Conservation (phyloP, 2,797 vertebrate genomes). For the Peromyscus aztecus region DNA sequence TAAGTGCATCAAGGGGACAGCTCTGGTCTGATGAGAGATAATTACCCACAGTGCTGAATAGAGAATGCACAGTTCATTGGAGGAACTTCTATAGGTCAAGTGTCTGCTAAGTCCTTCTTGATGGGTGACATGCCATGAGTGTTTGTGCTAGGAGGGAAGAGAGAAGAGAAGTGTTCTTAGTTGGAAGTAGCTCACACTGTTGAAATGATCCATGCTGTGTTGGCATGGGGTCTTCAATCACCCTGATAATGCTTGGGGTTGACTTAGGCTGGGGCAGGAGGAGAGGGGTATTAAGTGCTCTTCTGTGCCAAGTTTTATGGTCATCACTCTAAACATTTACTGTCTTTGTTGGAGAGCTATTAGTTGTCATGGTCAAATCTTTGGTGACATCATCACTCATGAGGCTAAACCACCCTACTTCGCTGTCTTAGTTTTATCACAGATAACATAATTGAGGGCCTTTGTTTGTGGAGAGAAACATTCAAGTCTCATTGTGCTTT, state of each 20-base stretch:
- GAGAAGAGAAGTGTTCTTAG: not conserved
- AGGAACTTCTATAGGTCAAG: not conserved
- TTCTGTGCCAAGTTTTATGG: not conserved
- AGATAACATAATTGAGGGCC: not conserved
- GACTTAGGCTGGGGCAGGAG: not conserved
- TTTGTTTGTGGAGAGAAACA: slow-evolving; percentile 10
- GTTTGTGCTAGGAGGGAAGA: not conserved
- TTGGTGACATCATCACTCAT: not conserved
- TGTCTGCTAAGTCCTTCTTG: slow-evolving; percentile 2
- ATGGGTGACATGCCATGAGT: not conserved
- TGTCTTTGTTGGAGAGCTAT: not conserved
- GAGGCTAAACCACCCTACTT: not conserved
- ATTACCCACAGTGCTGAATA: not conserved
- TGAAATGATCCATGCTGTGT: not conserved
- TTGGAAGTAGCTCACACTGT: not conserved
- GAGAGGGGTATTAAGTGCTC: not conserved
- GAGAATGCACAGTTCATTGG: not conserved
- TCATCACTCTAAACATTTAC: not conserved
- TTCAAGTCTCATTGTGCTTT: not conserved
- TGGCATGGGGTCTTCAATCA: not conserved
- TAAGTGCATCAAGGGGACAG: not conserved
- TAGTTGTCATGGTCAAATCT: not conserved
- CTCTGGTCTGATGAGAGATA: not conserved
- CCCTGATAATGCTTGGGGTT: not conserved
- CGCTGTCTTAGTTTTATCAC: not conserved